Conservation (phyloP, 2,888 invertebrate species). For the Cantharis rustica region DNA sequence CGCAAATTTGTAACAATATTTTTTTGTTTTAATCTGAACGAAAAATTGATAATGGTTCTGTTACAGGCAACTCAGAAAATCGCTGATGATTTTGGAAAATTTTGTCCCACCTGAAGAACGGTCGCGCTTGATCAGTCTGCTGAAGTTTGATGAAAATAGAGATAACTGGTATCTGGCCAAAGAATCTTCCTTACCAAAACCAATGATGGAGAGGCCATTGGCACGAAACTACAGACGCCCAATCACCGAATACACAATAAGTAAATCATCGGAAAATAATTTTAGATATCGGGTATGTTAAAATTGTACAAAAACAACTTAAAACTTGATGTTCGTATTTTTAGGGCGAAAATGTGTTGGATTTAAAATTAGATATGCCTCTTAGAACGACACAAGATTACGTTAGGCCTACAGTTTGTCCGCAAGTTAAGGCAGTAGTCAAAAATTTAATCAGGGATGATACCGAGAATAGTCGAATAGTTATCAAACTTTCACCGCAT, state of each 20-base stretch:
- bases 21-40: background rate
- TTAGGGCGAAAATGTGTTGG: slow-evolving; percentile 71
- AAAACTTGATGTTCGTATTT: slow-evolving; percentile 21
- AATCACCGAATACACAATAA: slow-evolving; percentile 52
- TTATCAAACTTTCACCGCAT: slow-evolving; percentile 51
- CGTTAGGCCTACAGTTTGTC: slow-evolving; percentile 71
- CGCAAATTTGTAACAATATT: slow-evolving; percentile 67
- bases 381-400: slow-evolving; percentile 78
- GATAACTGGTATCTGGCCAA: slow-evolving; percentile 69
- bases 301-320: background rate
- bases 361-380: slow-evolving; percentile 76
- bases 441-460: slow-evolving; percentile 62
- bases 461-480: slow-evolving; percentile 49
- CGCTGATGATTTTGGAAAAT: slow-evolving; percentile 86
- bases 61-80: slow-evolving; percentile 80
- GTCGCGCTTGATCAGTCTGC: slow-evolving; percentile 71
- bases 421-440: slow-evolving; percentile 70
- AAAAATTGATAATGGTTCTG: slow-evolving; percentile 12
- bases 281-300: slow-evolving; percentile 48
- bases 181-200: slow-evolving; percentile 34
- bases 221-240: slow-evolving; percentile 53
- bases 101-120: slow-evolving; percentile 87
- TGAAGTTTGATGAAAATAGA: slow-evolving; percentile 81
- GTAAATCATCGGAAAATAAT: slow-evolving; percentile 36
- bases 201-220: slow-evolving; percentile 44